Base-by-base conservation (phyloP, 2,888 invertebrate genomes). In the Pyrrhosoma nymphula region DNA sequence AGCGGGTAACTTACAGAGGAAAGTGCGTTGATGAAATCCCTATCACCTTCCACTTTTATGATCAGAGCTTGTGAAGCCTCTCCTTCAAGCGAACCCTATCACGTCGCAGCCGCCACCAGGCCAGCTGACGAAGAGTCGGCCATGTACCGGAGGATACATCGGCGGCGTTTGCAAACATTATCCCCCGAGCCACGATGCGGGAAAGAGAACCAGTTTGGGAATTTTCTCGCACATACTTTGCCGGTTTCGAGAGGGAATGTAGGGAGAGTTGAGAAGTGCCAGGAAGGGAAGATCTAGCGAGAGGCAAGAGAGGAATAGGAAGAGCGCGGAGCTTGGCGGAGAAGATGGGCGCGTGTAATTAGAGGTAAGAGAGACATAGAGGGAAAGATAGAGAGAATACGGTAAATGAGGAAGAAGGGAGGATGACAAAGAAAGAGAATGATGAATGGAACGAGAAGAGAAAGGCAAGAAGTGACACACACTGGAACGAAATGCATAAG, bases 361-460 rank as follows among this genome's bases (percentile, higher is more conserved):
- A 35, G 60, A 14, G 56, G 55, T 0, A 26, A 56, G 26, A n/a
- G 90, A 56, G 47, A n/a, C n/a, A n/a, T n/a, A n/a, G n/a, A n/a
- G n/a, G 30, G 56, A 56, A 26, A 16, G 90, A 20, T 3, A 8
- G 60, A 56, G 26, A 69, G 90, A 47, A 30, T 30, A 16, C n/a
- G 56, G 90, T 56, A 60, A 56, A 35, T 30, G 90, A 56, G 90
- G 90, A n/a, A 12, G 90, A 20, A 60, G 56, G 56, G 60, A 60
- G 30, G 60, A 63, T 60, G 35, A 91, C 60, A 63, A 91, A 39
- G 91, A 30, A 91, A 47, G 47, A 47, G 8, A 35, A 35, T 63
- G 63, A 91, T 91, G 91, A 91, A 91, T 91, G 63, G 60, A 69
- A 69, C n/a, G 69, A 69, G n/a, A 26, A n/a, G n/a, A 23, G n/a